Conservation (phyloP, 2,797 vertebrate genomes). For the Botia kubotai region DNA sequence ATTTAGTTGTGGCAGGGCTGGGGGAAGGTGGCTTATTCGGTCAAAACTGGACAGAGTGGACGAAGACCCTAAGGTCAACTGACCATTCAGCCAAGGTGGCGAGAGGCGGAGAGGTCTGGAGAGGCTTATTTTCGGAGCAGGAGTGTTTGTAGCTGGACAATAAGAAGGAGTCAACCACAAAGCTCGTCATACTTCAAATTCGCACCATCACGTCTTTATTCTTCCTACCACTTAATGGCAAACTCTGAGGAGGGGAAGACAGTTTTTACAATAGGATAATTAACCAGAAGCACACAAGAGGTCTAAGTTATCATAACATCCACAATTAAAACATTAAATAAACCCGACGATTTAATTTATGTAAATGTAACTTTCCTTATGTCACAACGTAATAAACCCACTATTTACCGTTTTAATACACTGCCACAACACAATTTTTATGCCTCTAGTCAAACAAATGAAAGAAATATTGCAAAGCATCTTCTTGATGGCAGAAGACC, state of each 20-base stretch:
- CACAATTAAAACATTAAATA: background rate
- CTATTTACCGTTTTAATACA: too few species aligned
- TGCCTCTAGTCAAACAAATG: background rate
- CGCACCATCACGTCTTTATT: constrained; percentile 80
- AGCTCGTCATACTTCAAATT: constrained; percentile 77
- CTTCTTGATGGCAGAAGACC: constrained; percentile 17
- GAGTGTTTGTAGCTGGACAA: constrained; percentile 73
- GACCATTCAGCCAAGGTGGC: constrained; percentile 77
- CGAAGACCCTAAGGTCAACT: constrained; percentile 77
- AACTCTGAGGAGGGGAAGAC: constrained; percentile 18
- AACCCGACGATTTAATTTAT: too few species aligned
- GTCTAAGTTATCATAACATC: background rate
- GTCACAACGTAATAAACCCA: too few species aligned
- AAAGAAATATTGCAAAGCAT: background rate
- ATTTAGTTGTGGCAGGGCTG: constrained; percentile 64
- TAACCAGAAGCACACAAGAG: background rate
- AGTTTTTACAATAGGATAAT: constrained; percentile 22
- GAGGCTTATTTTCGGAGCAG: constrained; percentile 77
- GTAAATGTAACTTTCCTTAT: too few species aligned
- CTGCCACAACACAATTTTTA: too few species aligned
- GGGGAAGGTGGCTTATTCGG: constrained; percentile 69
- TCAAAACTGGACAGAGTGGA: constrained; percentile 80
- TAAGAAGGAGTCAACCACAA: constrained; percentile 79
- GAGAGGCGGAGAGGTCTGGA: constrained; percentile 60
- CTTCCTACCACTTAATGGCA: constrained; percentile 42